Base-by-base conservation (phyloP, 2,888 invertebrate genomes). In the Caenorhabditis sulstoni region DNA sequence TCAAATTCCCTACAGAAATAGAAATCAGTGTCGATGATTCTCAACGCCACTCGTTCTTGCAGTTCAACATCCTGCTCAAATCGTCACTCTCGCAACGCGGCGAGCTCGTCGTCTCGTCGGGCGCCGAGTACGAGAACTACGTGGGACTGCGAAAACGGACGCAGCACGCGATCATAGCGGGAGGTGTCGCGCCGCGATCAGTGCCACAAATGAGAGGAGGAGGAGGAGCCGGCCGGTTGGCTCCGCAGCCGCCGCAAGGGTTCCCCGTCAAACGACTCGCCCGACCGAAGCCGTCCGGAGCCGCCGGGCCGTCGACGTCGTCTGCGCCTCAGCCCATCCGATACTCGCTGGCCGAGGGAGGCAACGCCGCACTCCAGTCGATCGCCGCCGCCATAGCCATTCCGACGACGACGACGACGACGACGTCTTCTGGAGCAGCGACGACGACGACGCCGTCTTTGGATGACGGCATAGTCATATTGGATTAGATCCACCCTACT, bases 51-150 rank as follows among this genome's bases (percentile, higher is more conserved):
- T n/a, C n/a, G n/a, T n/a, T n/a, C 20, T 66, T 70, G 22, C 75
- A 75, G 75, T 76, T 76, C 68, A 22, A 76, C 52, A 57, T 76
- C 16, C 50, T 76, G 9, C 23, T 47, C 39, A 62, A 58, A 58
- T 41, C 67, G 14, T 12, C 16, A 0, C 39, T n/a, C 0, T 62
- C 71, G 7, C 0, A 12, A 14, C 37, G 57, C 39, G 71, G 71
- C 4, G 71, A 71, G 35, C 62, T 71, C 50, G 71, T 71, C 50
- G 64, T 71, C 16, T 29, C 71, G 2, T 12, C 62, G 2, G 71
- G 62, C 11, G 29, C 52, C 9, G 71, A 64, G 41, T 71, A 49
- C 50, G 12, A 41, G 20, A 55, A 47, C 12, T 71, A 55, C 11
- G 53, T 61, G 16, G 71, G 71, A 20, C 45, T 70, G n/a, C 59